Evolutionary conservation across 53 echinoderm and acorn worm species (phyloP).

Genomic region (Luidia sarsii): DNA sequence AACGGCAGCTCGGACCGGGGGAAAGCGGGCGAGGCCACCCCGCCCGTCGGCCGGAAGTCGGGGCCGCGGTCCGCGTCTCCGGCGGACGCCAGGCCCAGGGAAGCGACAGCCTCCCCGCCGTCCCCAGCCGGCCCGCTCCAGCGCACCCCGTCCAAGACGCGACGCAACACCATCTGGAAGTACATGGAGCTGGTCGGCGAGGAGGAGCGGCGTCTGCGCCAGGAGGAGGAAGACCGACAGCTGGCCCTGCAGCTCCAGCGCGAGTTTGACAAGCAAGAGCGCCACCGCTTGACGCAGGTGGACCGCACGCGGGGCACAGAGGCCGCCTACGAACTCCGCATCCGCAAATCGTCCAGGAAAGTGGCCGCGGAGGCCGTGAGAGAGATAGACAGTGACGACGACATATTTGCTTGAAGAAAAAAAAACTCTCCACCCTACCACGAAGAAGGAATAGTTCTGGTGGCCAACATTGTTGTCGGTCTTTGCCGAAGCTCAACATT

Average conservation of each 20-base stretch:
- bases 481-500: too few relatives aligned
- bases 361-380: neutral
- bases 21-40: neutral
- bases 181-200: constrained; percentile 85
- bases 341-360: neutral
- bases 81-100: constrained; percentile 26
- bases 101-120: neutral
- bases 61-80: neutral
- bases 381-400: constrained; percentile 44
- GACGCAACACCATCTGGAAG: constrained; percentile 71
- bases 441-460: too few relatives aligned
- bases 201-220: constrained; percentile 72
- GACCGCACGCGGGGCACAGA: constrained; percentile 78
- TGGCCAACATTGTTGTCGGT: too few relatives aligned
- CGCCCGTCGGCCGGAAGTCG: neutral
- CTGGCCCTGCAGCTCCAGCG: constrained; percentile 82
- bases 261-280: constrained; percentile 75
- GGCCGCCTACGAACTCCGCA: constrained; percentile 77
- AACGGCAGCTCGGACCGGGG: neutral
- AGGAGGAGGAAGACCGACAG: constrained; percentile 83
- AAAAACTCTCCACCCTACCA: too few relatives aligned
- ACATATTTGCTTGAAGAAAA: constrained; percentile 37
- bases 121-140: neutral
- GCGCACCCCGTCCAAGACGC: constrained; percentile 50
- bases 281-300: constrained; percentile 28